These are phyloP conservation scores for Lycopodina hypogea DNA, from an alignment of 37 sponge, comb jelly and placozoan genomes.

Conservation along the genomic window DNA sequence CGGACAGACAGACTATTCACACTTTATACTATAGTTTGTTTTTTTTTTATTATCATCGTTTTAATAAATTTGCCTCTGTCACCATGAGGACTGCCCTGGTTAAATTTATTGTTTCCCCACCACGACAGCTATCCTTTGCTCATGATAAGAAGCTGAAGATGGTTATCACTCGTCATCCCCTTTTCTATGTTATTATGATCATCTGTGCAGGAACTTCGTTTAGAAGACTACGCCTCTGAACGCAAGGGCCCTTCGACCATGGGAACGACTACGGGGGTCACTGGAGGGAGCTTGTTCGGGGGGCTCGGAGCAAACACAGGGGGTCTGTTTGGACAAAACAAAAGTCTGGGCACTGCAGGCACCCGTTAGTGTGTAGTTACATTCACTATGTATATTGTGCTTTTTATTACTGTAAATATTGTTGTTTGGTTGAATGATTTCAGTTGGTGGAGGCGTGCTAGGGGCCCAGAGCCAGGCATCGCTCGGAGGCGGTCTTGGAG, in stretches of 20 bases:
- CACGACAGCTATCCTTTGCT: no score
- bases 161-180: neutral
- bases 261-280: neutral
- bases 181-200: neutral
- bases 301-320: slow-evolving; percentile 20
- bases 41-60: no score
- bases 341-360: slow-evolving; percentile 11
- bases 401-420: neutral
- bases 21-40: no score
- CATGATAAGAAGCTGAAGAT: no score
- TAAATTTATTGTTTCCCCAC: no score
- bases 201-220: slow-evolving; percentile 69
- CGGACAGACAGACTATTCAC: no score
- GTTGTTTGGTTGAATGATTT: neutral
- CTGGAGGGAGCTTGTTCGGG: neutral
- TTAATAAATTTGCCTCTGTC: no score
- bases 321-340: slow-evolving; percentile 31
- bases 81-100: no score
- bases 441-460: slow-evolving; percentile 8
- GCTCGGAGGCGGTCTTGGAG: neutral
- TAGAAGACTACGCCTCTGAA: slow-evolving; percentile 75
- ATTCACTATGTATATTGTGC: neutral
- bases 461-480: neutral
- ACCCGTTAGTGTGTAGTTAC: neutral
- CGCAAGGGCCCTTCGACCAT: slow-evolving; percentile 58